These are phyloP conservation scores for Halichoerus grypus DNA, from an alignment of 2,113 vertebrate genomes.

Conservation along the genomic window DNA sequence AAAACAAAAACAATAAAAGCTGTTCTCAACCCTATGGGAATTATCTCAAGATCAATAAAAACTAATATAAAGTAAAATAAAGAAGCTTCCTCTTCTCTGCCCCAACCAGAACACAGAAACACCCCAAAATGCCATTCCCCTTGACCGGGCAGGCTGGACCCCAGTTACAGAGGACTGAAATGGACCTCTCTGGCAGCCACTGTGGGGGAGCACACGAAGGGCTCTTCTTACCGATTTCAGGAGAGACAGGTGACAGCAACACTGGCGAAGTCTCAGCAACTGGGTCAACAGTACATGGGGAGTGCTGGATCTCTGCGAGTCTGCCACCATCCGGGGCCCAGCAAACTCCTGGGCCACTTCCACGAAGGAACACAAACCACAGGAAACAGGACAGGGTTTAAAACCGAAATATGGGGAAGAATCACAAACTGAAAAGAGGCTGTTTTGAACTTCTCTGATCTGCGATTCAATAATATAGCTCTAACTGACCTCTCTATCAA, in stretches of 20 bases:
- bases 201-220: rapidly evolving
- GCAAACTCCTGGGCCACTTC: slow-evolving; percentile 92
- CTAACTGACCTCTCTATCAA: background rate
- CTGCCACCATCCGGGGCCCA: background rate
- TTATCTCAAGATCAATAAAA: background rate
- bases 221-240: slow-evolving; percentile 91
- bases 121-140: background rate
- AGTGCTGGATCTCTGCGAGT: slow-evolving; percentile 88
- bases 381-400: background rate
- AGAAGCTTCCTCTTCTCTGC: background rate
- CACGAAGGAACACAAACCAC: slow-evolving; percentile 46
- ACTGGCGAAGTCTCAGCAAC: slow-evolving; percentile 96
- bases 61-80: background rate
- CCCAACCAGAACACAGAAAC: background rate
- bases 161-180: background rate
- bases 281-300: slow-evolving; percentile 93
- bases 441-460: background rate
- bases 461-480: background rate
- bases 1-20: background rate
- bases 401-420: background rate
- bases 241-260: slow-evolving; percentile 96
- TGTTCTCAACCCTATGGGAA: background rate
- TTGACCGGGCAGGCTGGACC: background rate
- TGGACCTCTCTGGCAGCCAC: rapidly evolving
- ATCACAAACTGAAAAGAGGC: background rate